Evolutionary conservation across 2,888 invertebrate genomes (phyloP), one percentile per base, ranked within the genome.

Genomic region (Strigamia crassipes): DNA sequence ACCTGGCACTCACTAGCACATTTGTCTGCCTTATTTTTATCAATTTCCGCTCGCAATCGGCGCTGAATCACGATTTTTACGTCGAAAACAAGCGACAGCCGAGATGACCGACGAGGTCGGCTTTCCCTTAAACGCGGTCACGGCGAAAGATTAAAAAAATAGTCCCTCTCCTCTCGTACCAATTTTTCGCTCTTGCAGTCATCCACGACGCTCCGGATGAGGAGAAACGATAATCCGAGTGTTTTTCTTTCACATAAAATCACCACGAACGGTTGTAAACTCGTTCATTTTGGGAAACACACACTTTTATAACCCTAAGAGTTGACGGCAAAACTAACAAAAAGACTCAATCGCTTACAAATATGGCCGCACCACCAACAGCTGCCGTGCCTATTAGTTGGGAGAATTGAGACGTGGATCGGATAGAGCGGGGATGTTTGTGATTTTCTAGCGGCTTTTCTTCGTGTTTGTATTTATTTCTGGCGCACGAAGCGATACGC

Each of bases 361-460:
- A 82, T 82, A 82, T 82, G 83, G 82, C 82, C 61, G 83, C 80
- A 77, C 38, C 38, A 34, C 78, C 46, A 81, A 81, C 81, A 83
- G 81, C 82, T 78, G 82, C 81, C 34, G 66, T 79, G 66, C 81
- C 81, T 81, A 81, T 81, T 56, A 77, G 23, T 83, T 82, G 83
- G 82, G 81, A 83, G 83, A 83, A 83, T 82, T 77, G 27, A 23
- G 23, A 80, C 23, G 2, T n/a, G 4, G 38, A 83, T 83, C 83
- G 79, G 79, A 2, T 1, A n/a, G 23, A 3, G 21, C 80, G 51
- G 12, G 12, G 0, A 13, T 1, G 41, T 78, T 78, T 78, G 15
- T 13, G 9, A 23, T 42, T 21, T 78, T 78, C 41, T 38, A 1
- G 21, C 38, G 18, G 0, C 10, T 4, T 73, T 73, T 61, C 2